Evolutionary conservation across 2,888 invertebrate genomes (phyloP), one percentile per base, ranked within the genome.

Genomic region (Encarsia formosa): DNA sequence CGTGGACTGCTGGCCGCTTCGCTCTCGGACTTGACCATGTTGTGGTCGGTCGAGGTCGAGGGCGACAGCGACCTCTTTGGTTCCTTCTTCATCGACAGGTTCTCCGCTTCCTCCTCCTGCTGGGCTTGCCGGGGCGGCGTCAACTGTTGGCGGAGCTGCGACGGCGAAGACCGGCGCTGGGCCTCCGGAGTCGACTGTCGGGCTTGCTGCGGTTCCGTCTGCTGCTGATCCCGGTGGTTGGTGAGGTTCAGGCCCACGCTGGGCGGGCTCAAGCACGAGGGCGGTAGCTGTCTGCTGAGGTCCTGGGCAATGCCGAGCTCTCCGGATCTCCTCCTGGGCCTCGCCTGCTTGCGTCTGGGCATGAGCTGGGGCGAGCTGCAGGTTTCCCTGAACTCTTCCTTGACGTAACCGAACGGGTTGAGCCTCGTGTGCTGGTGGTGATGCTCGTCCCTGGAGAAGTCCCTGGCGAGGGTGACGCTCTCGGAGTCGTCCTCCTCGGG

Each of bases 331-430:
- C 92, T 79, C 39, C 91, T 78, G 3, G 92, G 92, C 42, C 91
- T 78, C 6, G 91, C 91, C 75, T 92, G 91, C 67, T 91, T 91
- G 58, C 91, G 78, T 56, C 91, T 78, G 1, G 91, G 88, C 76
- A 87, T 81, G 20, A 72, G 56, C n/a, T 89, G 90, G 1, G 88
- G 89, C 48, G 84, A 82, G 61, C 88, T 82, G 62, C 88, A 87
- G 65, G 80, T 58, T 70, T 63, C 76, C 73, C 49, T 79, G 69
- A 62, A 76, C 53, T 68, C 71, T 11, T 66, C 44, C 13, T 11
- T 18, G 13, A 6, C 15, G 19, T 5, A 32, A 5, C 29, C 15
- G 16, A 38, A 5, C 20, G 16, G 38, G 20, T 13, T 13, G 5
- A 18, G 38, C 4, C 19, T 38, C 20, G 38, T 13, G 24, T 23